A percentile compares a stretch with the other conserved stretches of the same genome.
phyloP scores from a whole-genome alignment of 1,140 invertebrate species.

The Heliothis subflexa region DNA sequence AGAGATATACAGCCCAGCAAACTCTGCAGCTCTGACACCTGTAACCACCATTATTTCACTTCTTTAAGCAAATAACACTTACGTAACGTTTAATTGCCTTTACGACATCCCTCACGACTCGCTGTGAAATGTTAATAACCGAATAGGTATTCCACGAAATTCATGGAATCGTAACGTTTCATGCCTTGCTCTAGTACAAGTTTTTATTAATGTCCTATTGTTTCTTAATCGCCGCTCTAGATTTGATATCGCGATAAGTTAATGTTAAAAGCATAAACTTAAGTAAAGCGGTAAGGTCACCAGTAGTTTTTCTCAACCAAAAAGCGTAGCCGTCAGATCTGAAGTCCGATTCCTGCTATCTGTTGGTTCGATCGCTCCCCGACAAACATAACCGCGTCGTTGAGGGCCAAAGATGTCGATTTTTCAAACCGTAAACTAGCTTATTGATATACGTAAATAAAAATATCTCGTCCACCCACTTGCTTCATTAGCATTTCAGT shows the following conservation, averaged over 20 bases:
- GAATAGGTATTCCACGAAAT: conserved; percentile 52
- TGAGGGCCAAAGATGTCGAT: conserved; percentile 65
- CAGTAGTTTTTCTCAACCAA: conserved; percentile 69
- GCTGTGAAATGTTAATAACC: conserved; percentile 21
- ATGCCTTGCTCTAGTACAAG: conserved; percentile 70
- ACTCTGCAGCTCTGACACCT: conserved; percentile 52
- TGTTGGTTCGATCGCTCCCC: conserved; percentile 68
- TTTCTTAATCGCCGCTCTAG: conserved; percentile 80
- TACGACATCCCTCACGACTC: background rate
- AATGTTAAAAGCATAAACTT: conserved; percentile 77
- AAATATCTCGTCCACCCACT: conserved; percentile 53
- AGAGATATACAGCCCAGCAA: conserved; percentile 60
- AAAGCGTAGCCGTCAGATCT: conserved; percentile 72
- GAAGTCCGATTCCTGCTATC: conserved; percentile 70
- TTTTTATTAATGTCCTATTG: conserved; percentile 82
- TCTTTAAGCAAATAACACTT: conserved; percentile 17
- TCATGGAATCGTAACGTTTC: conserved; percentile 74
- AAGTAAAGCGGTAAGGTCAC: conserved; percentile 65
- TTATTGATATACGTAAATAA: conserved; percentile 65
- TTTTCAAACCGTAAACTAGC: conserved; percentile 69
- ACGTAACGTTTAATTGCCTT: conserved; percentile 4
- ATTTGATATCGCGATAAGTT: conserved; percentile 81
- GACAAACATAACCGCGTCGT: conserved; percentile 66
- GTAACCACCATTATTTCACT: conserved; percentile 44
- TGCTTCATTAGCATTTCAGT: conserved; percentile 36